Base-by-base conservation (phyloP, 2,113 vertebrate genomes). In the Uropsilus gracilis region DNA sequence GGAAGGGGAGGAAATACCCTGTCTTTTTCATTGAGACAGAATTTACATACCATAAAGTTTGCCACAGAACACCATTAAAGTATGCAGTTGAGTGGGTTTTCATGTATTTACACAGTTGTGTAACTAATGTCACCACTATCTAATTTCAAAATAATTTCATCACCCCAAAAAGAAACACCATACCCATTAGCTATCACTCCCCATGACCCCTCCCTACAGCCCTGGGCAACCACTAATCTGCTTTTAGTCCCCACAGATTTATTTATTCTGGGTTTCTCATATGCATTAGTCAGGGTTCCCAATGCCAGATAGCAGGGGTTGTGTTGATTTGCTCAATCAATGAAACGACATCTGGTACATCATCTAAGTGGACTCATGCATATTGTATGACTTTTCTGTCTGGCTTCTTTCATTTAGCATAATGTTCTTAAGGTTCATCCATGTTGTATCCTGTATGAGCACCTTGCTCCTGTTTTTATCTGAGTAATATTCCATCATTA, bases 361-460 rank as follows among this genome's bases (percentile, higher is more conserved):
- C 68, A 57, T 59, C 61, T 42, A 48, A n/a, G 44, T 57, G 39
- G 48, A 76, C 12, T 39, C 61, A 44, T 8, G 3, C 18, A 32
- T 0, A 0, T 44, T n/a, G 14, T 39, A 17, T 73, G 34, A 30
- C 50, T 71, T 55, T 42, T 20, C 6, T 16, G 8, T n/a, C 32
- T 14, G 42, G 2, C 55, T 37, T 50, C 26, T 94, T 72, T 86
- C 57, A 5, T 39, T 69, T 37, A 57, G 34, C 10, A 0, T n/a
- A n/a, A 30, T n/a, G 46, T 39, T 66, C 24, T 44, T 14, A 8
- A 8, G 50, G 32, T 30, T 68, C 57, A 17, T 34, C 59, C 50
- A 14, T 7, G 1, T 6, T 1, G 2, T 17, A 34, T 32, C 3
- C 0, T 5, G 8, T 53, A 3, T 76, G 11, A 6, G 11, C 9